Evolutionary conservation across 2,797 vertebrate genomes (phyloP), one percentile per base, ranked within the genome.

Genomic region (Acipenser oxyrinchus): DNA sequence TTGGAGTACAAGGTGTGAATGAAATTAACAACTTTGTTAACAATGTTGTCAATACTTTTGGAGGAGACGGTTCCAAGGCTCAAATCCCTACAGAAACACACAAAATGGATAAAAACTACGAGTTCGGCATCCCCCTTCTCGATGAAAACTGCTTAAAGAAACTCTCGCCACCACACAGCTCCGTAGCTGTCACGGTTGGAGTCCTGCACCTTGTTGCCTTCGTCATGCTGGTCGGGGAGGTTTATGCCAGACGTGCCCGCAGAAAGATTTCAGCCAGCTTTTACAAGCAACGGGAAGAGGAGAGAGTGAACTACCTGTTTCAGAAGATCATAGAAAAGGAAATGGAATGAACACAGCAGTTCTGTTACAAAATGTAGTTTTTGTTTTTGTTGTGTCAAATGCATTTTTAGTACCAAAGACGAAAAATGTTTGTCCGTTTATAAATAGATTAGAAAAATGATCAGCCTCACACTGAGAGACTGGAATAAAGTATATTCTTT

Each of bases 181-280:
- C 67, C 23, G 12, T 55, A n/a, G 48, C 69, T 11, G 52, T 18
- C 7, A 61, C 57, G 6, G 59, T 67, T n/a, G 49, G 51, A 48
- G 13, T 55, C 48, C 68, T 67, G 15, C 62, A 66, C 15, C 8
- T 65, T 48, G 37, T 58, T 12, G 65, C 55, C 13, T 57, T 73
- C 18, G 9, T 71, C 48, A 64, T 69, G 58, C 37, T 69, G 49
- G 48, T 73, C 49, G 69, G 51, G 48, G 67, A 73, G 57, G 72
- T 73, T 55, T 73, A 69, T 48, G 64, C 69, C 48, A 18, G 49
- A 7, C 69, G 69, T n/a, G 50, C 71, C 7, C 48, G 72, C 9
- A 55, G 67, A 23, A 73, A 71, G 50, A 66, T 74, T 62, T 69
- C 64, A 4, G 67, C 72, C n/a, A 71, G 64, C 7, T 74, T 74